Conservation (phyloP, 2,113 vertebrate species). For the Perca fluviatilis region DNA sequence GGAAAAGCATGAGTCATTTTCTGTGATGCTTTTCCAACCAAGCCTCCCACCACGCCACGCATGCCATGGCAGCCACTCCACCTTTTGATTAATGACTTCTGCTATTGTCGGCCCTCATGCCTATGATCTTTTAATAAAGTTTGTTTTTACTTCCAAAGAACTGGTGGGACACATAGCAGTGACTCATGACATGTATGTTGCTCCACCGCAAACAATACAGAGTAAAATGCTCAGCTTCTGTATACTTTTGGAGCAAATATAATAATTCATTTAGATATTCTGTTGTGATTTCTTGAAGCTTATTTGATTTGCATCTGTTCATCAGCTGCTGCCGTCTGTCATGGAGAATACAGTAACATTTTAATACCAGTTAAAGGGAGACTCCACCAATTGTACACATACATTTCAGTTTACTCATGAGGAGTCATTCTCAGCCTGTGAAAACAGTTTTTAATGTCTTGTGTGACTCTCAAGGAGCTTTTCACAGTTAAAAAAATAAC, state of each 20-base stretch:
- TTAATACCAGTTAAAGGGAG: not conserved
- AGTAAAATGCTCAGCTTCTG: conserved; percentile 26
- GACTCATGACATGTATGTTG: conserved; percentile 40
- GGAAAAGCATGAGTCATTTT: conserved; percentile 69
- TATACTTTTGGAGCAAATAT: not conserved
- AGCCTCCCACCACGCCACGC: conserved; percentile 59
- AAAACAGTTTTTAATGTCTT: not conserved
- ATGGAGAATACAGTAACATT: not conserved
- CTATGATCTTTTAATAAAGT: conserved; percentile 77
- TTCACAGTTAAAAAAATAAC: not conserved
- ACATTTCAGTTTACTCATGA: not conserved
- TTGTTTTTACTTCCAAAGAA: conserved; percentile 56
- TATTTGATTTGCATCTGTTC: conserved; percentile 4
- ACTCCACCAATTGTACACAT: not conserved
- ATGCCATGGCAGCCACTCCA: conserved; percentile 47
- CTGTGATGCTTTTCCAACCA: conserved; percentile 73
- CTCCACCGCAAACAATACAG: conserved; percentile 24
- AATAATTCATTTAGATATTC: not conserved
- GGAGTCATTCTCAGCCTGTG: not conserved
- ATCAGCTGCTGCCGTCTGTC: not conserved
- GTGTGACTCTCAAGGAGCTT: not conserved
- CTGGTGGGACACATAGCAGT: conserved; percentile 31
- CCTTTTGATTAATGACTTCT: conserved; percentile 72
- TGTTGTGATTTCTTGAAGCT: not conserved
- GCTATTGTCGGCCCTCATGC: conserved; percentile 49